phyloP scores from a whole-genome alignment of 2,797 vertebrate species.

The Silurus lanzhouensis region DNA sequence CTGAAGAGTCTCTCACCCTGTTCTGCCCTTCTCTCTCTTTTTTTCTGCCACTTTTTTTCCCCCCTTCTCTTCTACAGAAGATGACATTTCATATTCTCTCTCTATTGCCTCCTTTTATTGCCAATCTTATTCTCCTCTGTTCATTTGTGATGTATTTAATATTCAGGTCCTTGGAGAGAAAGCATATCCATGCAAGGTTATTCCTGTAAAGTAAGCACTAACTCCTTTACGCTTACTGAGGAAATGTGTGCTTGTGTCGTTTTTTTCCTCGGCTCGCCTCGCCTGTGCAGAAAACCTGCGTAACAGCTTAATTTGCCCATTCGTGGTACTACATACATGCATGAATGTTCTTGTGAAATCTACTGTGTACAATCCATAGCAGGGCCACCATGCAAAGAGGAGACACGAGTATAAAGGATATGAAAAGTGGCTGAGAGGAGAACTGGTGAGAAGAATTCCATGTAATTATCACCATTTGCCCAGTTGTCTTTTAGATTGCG shows the following conservation, averaged over 20 bases:
- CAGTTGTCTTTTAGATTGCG: slow-evolving; percentile 14
- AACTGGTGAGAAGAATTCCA: slow-evolving; percentile 2
- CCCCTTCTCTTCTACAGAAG: neutral
- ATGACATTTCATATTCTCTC: slow-evolving; percentile 11
- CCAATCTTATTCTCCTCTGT: slow-evolving; percentile 21
- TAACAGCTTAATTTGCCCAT: slow-evolving; percentile 18
- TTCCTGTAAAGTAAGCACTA: neutral
- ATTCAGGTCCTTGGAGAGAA: slow-evolving; percentile 28
- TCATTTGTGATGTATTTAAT: slow-evolving; percentile 29
- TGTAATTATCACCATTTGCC: slow-evolving; percentile 27
- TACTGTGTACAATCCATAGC: slow-evolving; percentile 28
- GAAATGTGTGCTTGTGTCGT: slow-evolving; percentile 10
- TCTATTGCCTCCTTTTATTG: slow-evolving; percentile 12
- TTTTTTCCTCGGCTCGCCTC: neutral
- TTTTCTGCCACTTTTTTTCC: neutral
- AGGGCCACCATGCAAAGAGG: slow-evolving; percentile 32
- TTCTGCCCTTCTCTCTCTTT: slow-evolving; percentile 24
- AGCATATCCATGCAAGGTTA: slow-evolving; percentile 18
- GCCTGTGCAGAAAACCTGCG: slow-evolving; percentile 1
- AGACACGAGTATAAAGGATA: slow-evolving; percentile 22
- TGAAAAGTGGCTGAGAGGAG: slow-evolving; percentile 19
- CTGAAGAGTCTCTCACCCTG: slow-evolving; percentile 31
- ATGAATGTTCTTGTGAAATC: slow-evolving; percentile 12
- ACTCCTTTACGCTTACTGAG: slow-evolving; percentile 11
- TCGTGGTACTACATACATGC: slow-evolving; percentile 32